These are phyloP conservation scores for Melopsittacus undulatus DNA, from an alignment of 2,797 vertebrate genomes.

Conservation along the genomic window DNA sequence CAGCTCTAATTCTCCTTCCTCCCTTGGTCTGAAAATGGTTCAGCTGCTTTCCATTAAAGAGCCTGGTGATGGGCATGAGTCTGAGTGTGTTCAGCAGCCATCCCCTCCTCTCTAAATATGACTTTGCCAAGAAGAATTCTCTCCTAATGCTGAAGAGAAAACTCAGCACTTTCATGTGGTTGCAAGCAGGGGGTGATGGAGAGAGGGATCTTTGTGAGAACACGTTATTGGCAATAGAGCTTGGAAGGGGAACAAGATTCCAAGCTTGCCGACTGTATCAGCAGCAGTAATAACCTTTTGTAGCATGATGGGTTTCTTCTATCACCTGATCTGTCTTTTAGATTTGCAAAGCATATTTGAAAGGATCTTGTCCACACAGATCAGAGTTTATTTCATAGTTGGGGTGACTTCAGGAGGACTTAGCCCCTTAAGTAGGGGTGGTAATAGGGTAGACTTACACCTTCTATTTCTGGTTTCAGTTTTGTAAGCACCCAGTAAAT, in stretches of 20 bases:
- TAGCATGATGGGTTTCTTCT: not conserved
- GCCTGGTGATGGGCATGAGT: not conserved
- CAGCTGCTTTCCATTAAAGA: conserved; percentile 26
- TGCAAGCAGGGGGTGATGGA: not conserved
- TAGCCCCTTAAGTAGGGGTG: not conserved
- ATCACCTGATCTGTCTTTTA: not conserved
- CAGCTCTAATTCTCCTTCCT: not conserved
- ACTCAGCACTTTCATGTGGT: not conserved
- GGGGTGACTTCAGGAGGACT: not conserved
- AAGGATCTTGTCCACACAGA: not conserved
- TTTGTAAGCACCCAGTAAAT: not conserved
- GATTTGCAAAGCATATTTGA: not conserved
- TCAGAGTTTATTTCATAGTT: not conserved
- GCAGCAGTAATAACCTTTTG: not conserved
- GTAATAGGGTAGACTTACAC: not conserved
- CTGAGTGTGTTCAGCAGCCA: not conserved
- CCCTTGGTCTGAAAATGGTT: not conserved
- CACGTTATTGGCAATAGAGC: not conserved
- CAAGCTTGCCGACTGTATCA: not conserved
- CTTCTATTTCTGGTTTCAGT: not conserved
- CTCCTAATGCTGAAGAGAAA: not conserved
- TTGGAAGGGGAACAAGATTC: conserved; percentile 32
- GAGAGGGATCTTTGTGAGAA: not conserved
- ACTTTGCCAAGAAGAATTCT: not conserved
- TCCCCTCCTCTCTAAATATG: not conserved